These are phyloP conservation scores for Clarias laeviceps DNA, from an alignment of 2,797 vertebrate genomes.

Conservation along the genomic window DNA sequence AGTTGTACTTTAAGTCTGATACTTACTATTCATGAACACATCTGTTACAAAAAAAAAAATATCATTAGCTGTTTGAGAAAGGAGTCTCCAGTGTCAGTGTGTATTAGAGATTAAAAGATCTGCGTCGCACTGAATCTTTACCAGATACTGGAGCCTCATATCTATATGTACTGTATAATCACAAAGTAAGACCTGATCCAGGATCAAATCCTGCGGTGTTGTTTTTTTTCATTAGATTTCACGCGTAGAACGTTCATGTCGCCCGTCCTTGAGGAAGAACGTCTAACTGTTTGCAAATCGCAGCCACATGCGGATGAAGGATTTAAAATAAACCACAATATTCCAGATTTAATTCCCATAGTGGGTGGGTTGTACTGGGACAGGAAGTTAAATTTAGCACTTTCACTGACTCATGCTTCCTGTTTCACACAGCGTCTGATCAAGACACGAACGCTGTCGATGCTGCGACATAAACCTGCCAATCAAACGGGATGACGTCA, in stretches of 20 bases:
- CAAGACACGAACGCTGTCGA: background rate
- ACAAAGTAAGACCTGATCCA: background rate
- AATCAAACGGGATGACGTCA: background rate
- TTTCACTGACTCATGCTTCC: background rate
- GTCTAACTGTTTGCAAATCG: background rate
- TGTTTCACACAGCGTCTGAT: background rate
- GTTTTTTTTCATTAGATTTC: background rate
- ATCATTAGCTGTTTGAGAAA: background rate
- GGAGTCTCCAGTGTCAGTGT: background rate
- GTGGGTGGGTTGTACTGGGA: background rate
- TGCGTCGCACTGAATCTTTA: background rate
- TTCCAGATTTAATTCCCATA: background rate
- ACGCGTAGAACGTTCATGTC: background rate
- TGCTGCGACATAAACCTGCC: background rate
- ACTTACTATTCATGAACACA: background rate
- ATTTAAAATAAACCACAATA: background rate
- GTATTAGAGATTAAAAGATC: background rate
- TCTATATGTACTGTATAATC: background rate
- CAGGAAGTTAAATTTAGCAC: background rate
- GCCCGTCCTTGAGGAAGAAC: background rate
- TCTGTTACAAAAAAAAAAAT: background rate
- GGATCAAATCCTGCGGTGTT: constrained; percentile 1
- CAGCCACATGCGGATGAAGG: background rate
- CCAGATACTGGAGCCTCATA: background rate
- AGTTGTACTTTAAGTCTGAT: background rate